A percentile compares a stretch with the other conserved stretches of the same genome.
These are phyloP conservation scores for Plecotus auritus DNA, from an alignment of 2,113 vertebrate species.

Conservation along the genomic window DNA sequence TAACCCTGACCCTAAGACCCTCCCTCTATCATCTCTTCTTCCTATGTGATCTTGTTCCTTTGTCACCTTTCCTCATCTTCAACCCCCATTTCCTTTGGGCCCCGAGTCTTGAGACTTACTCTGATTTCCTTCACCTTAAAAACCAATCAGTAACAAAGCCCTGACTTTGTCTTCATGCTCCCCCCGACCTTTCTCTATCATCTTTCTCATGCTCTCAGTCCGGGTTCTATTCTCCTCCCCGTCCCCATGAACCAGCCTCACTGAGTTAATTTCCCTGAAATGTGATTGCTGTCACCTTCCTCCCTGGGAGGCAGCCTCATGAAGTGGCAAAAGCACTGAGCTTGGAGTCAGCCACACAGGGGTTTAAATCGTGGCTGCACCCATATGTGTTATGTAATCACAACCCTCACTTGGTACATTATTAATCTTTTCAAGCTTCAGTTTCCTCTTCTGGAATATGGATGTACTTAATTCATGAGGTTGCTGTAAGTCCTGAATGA, in stretches of 20 bases:
- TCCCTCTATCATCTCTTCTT: no score
- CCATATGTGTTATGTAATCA: not conserved
- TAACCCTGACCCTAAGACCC: not conserved
- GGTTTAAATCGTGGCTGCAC: not conserved
- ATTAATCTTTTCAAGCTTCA: not conserved
- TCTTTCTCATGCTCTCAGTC: not conserved
- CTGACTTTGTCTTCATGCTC: not conserved
- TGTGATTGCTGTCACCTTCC: not conserved
- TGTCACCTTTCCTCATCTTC: not conserved
- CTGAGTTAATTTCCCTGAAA: not conserved
- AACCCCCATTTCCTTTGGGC: not conserved
- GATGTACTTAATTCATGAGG: not conserved
- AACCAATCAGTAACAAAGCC: not conserved
- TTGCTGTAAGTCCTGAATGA: not conserved
- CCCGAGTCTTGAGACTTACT: not conserved
- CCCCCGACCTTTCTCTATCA: not conserved
- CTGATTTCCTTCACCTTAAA: not conserved
- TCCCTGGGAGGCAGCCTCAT: not conserved
- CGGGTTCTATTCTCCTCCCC: fast-evolving
- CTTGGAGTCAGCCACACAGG: not conserved
- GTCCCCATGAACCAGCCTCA: not conserved
- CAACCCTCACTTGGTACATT: not conserved
- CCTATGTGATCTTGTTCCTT: fast-evolving
- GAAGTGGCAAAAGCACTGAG: not conserved
- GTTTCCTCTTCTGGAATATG: not conserved